Evolutionary conservation across 2,113 vertebrate species (phyloP), one percentile per base, ranked within the genome.

Genomic region (Todiramphus saurophagus): DNA sequence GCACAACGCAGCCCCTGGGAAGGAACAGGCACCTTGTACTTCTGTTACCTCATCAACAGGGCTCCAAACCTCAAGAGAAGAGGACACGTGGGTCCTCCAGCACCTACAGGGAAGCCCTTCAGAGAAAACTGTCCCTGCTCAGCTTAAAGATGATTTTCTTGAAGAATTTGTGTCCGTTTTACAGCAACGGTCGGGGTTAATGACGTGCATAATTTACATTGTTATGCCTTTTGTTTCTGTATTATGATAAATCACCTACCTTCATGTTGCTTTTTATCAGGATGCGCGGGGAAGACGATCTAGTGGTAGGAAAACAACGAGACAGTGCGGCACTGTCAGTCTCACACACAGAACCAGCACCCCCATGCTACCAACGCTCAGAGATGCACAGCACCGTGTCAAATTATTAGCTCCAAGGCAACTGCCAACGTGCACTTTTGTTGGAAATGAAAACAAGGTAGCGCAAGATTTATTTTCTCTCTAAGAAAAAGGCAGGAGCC

Each of bases 1-100:
- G 39, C 33, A 12, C n/a, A 51, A 2, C 0, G 0, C 0, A 2
- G 33, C 9, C 23, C 28, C 37, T 1, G 2, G 20, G 37, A 39
- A 69, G n/a, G 39, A 63, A 8, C 9, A 25, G 58, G 15, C 37
- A 13, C 6, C 11, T 31, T 11, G 0, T 5, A 5, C 11, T 48
- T 14, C 62, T 19, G 3, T 14, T 48, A 4, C 7, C 21, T 43
- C 30, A 7, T 6, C 24, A 31, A 13, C 31, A 55, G 13, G 39
- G 37, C 18, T 70, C 56, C 73, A 74, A 12, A 43, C 50, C 56
- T 33, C 44, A 2, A 1, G 13, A 55, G 27, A 82, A 39, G 63
- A 16, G 12, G 33, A 33, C 20, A 13, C 17, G 1, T 5, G 30
- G 19, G 23, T 43, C 56, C 60, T n/a, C 63, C 58, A 51, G 50